phyloP scores from a whole-genome alignment of 1,140 invertebrate genomes.

The Drosophila tropicalis region DNA sequence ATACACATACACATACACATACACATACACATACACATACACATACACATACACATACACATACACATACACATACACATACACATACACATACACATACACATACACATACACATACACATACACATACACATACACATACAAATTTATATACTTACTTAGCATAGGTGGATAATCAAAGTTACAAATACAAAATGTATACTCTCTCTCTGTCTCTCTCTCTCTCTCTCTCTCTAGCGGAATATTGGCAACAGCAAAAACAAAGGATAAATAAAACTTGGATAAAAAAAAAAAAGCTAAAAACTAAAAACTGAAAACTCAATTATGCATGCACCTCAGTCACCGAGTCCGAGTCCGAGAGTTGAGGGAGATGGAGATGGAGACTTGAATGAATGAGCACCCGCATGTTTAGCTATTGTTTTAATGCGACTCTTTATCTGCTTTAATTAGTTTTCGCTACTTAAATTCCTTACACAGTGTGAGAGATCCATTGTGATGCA shows the following conservation, averaged over 20 bases:
- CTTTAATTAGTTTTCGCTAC: slow-evolving; percentile 80
- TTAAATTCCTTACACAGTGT: slow-evolving; percentile 50
- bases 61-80: slow-evolving; percentile 32
- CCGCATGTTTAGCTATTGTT: slow-evolving; percentile 58
- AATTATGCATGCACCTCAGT: slow-evolving; percentile 68
- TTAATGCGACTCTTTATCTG: slow-evolving; percentile 80
- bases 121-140: slow-evolving; percentile 32
- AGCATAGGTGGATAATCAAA: neutral
- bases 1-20: slow-evolving; percentile 24
- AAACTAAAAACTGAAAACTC: slow-evolving; percentile 45
- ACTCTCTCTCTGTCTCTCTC: slow-evolving; percentile 44
- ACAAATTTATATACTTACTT: slow-evolving; percentile 7
- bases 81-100: slow-evolving; percentile 32
- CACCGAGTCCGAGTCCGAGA: no score
- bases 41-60: slow-evolving; percentile 34
- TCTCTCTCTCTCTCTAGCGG: slow-evolving; percentile 20
- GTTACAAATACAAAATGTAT: slow-evolving; percentile 64
- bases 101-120: slow-evolving; percentile 1
- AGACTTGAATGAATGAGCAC: neutral
- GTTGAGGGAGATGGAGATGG: no score
- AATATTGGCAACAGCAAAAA: slow-evolving; percentile 56
- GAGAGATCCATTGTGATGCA: slow-evolving; percentile 66
- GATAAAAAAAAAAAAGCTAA: slow-evolving; percentile 25
- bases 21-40: slow-evolving; percentile 29
- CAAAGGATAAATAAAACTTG: slow-evolving; percentile 42